Base-by-base conservation (phyloP, 92 coral and sea anemone species). In the Palythoa grandis region DNA sequence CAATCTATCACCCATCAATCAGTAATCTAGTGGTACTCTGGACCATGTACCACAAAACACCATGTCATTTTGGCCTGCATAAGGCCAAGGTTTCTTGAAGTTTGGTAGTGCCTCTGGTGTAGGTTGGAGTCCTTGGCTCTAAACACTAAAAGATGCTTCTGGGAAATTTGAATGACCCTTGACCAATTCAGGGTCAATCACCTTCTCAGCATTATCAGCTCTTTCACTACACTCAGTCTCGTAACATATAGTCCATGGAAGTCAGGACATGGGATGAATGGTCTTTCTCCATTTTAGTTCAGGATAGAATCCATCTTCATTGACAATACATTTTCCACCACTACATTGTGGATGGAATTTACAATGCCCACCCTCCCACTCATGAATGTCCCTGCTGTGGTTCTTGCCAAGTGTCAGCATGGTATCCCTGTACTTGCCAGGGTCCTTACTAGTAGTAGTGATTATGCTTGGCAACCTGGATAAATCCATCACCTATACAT, bases 361-460 rank as follows among this genome's bases (percentile, higher is more conserved):
- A n/a, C 83, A 53, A 16, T 16, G 66, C 19, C 73, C 90, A 23
- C 83, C 82, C 74, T 85, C 89, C 92, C 94, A 91, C n/a, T 65
- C 63, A 75, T 91, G 94, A 25, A 79, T 88, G 82, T 91, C 92
- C 69, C 88, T 72, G 88, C 88, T 40, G 80, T 91, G 92, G 88
- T 88, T 88, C 70, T 82, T 89, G 16, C 90, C 90, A 25, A 91
- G 79, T 38, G 72, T 69, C 68, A 57, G 66, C 94, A 91, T 91
- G 58, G 80, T 54, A 23, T 47, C 72, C 16, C 78, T 79, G 78
- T 88, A 88, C 70, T 88, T 79, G 19, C 57, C 79, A 43, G 90
- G 92, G 40, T 83, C 86, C 38, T 86, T 89, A 23, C 84, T 82
- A 84, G 79, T 83, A 88, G 74, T 74, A 91, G 70, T 92, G 94